A percentile compares a stretch with the other conserved stretches of the same genome.
These are phyloP conservation scores for Fundulus diaphanus DNA, from an alignment of 2,797 vertebrate genomes.

Conservation along the genomic window DNA sequence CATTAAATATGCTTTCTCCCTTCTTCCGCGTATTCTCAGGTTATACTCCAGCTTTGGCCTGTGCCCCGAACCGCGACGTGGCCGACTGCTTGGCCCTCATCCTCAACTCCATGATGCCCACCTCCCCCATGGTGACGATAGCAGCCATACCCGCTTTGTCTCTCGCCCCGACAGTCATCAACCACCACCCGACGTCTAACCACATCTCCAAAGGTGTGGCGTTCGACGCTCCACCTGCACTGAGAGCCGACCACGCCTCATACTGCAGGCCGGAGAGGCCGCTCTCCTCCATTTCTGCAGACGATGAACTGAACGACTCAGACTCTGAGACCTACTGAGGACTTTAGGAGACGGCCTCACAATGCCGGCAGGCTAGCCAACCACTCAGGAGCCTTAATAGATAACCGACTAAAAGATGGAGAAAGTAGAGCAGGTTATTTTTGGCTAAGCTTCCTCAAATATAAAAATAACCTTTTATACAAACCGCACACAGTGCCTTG, in stretches of 20 bases:
- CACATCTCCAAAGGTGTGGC: slow-evolving; percentile 91
- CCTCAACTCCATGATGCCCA: slow-evolving; percentile 96
- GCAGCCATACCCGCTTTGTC: slow-evolving; percentile 85
- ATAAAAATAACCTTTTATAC: slow-evolving; percentile 37
- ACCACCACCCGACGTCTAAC: slow-evolving; percentile 81
- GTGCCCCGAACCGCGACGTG: slow-evolving; percentile 94
- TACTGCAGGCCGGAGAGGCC: slow-evolving; percentile 89
- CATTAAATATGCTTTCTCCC: background rate
- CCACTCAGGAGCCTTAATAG: slow-evolving; percentile 79
- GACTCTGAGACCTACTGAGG: slow-evolving; percentile 95
- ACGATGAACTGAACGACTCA: slow-evolving; percentile 95
- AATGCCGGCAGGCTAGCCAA: slow-evolving; percentile 48
- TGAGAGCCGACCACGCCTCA: slow-evolving; percentile 88
- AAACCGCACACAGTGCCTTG: slow-evolving; percentile 11
- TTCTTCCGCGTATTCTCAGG: slow-evolving; percentile 26
- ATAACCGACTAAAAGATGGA: slow-evolving; percentile 23
- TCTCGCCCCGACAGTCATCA: slow-evolving; percentile 85
- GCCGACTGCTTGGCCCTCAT: slow-evolving; percentile 97
- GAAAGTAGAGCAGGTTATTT: slow-evolving; percentile 40
- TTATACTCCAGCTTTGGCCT: slow-evolving; percentile 84
- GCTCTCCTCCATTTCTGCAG: slow-evolving; percentile 84
- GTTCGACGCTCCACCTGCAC: slow-evolving; percentile 87
- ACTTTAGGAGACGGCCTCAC: slow-evolving; percentile 32
- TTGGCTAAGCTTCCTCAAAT: slow-evolving; percentile 38
- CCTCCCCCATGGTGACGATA: slow-evolving; percentile 87